Base-by-base conservation (phyloP, 2,888 invertebrate species). In the Diabrotica balteata region DNA sequence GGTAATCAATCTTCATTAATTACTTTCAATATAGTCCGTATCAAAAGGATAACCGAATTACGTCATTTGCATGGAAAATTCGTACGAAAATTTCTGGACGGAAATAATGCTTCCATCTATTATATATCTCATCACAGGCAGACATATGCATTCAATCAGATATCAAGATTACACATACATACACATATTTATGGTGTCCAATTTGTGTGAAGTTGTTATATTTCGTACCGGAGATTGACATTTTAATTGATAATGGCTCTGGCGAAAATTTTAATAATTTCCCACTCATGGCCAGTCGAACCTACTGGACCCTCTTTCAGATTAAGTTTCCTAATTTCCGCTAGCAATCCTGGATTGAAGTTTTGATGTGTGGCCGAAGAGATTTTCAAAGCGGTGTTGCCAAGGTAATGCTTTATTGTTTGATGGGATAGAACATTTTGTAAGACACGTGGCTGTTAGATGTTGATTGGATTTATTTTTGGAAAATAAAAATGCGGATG, bases 201-300 rank as follows among this genome's bases (percentile, higher is more conserved):
- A 67, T 63, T 68, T 59, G 66, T 61, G 70, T 52, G 55, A 68
- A 63, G 68, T 69, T 63, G 69, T 66, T 68, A 68, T 67, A 66
- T 67, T 66, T 63, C 63, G 62, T 70, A 72, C 76, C 78, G 78
- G 77, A 78, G 76, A 78, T 78, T 76, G 77, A 74, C 75, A 75
- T 76, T 76, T 78, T 76, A 76, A 77, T 78, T 78, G 78, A 76
- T 78, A 76, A 78, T 76, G 67, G 71, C 68, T 66, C 42, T 67
- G 69, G 66, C 71, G 63, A 57, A 60, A 63, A 69, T 63, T 75
- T 75, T 70, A 66, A 70, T 72, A 75, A 75, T 74, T 72, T 68
- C 73, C 62, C 64, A 60, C 57, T 64, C 44, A 64, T 64, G 72
- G 65, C 69, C 72, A 68, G 63, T 46, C 53, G 59, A 63, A 72